Conservation (phyloP, 2,888 invertebrate genomes). For the Cheiracanthium punctorium region DNA sequence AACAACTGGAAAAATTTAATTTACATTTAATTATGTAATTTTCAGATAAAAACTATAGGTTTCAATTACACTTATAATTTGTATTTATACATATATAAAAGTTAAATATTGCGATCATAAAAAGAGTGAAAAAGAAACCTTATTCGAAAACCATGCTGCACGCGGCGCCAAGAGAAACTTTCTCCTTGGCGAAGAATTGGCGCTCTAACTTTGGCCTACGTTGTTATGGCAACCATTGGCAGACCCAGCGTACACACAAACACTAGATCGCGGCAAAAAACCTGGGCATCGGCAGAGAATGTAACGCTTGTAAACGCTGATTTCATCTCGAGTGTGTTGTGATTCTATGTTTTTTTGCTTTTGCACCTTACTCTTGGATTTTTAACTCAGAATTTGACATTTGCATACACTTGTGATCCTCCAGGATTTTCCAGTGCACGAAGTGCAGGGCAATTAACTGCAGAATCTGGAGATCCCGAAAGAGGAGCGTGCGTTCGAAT, state of each 20-base stretch:
- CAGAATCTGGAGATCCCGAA: neutral
- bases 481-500: constrained; percentile 41
- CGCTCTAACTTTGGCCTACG: constrained; percentile 34
- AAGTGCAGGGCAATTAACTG: neutral
- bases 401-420: constrained; percentile 7
- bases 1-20: too few species aligned
- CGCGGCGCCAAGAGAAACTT: neutral
- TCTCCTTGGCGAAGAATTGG: constrained; percentile 31
- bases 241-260: constrained; percentile 54
- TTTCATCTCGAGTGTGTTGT: neutral
- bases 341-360: constrained; percentile 7
- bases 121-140: too few species aligned
- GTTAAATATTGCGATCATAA: too few species aligned
- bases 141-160: too few species aligned
- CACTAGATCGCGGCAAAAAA: constrained; percentile 54
- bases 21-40: too few species aligned
- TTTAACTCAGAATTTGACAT: neutral
- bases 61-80: too few species aligned
- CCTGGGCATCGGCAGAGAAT: neutral
- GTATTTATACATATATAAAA: too few species aligned
- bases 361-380: constrained; percentile 26
- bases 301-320: neutral
- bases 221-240: constrained; percentile 61
- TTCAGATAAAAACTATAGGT: too few species aligned
- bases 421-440: neutral